A percentile compares a stretch with the other conserved stretches of the same genome.
phyloP scores from a whole-genome alignment of 2,888 invertebrate genomes.

The Drosophila macrospina region DNA sequence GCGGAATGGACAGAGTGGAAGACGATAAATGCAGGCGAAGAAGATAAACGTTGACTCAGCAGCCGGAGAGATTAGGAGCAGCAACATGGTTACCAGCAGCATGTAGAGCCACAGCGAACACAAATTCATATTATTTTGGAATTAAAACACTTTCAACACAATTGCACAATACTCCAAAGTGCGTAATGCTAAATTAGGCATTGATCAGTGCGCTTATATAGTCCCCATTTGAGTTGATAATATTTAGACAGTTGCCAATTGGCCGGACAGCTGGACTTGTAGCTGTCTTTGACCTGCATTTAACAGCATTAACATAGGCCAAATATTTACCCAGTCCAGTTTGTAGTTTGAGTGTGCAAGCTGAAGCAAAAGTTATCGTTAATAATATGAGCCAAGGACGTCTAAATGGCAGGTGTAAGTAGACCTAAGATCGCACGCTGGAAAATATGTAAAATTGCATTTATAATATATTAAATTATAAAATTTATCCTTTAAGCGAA shows the following conservation, averaged over 20 bases:
- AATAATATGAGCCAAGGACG: no score
- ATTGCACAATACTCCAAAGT: constrained; percentile 1
- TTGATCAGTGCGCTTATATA: constrained; percentile 24
- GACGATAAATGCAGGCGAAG: constrained; percentile 47
- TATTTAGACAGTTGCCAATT: constrained; percentile 48
- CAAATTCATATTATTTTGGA: constrained; percentile 43
- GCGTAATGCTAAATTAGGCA: constrained; percentile 12
- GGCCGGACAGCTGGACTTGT: constrained; percentile 11
- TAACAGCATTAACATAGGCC: constrained; percentile 12
- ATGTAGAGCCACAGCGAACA: constrained; percentile 21
- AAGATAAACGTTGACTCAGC: constrained; percentile 51
- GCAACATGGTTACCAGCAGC: constrained; percentile 39
- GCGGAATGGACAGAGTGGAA: constrained; percentile 52
- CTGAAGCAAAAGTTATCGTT: background rate
- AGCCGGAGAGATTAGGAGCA: constrained; percentile 31
- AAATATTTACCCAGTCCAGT: constrained; percentile 33
- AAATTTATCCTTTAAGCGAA: no score
- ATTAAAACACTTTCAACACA: background rate
- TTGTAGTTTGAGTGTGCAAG: background rate
- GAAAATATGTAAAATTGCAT: no score
- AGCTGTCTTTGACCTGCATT: constrained; percentile 62
- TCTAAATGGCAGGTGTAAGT: no score
- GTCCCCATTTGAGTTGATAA: background rate
- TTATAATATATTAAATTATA: no score
- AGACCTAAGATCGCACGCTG: no score